Conservation (phyloP, 2,797 vertebrate genomes). For the Lophius americanus region DNA sequence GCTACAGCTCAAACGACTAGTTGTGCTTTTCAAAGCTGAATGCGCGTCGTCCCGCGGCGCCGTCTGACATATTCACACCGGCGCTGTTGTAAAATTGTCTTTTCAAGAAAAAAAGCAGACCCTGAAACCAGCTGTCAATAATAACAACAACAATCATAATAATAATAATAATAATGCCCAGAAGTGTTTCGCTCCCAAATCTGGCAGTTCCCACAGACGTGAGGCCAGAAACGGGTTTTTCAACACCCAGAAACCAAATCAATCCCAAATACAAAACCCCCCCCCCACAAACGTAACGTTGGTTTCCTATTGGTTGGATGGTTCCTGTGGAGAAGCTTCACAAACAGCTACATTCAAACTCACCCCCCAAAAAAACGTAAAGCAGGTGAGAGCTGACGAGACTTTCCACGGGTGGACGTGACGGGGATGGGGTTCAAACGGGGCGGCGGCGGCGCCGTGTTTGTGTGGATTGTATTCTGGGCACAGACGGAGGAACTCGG, state of each 20-base stretch:
- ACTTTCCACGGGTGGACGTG: slow-evolving; percentile 47
- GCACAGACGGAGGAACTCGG: slow-evolving; percentile 63
- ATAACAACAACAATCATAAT: slow-evolving; percentile 70
- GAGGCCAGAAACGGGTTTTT: slow-evolving; percentile 58
- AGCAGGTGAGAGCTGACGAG: slow-evolving; percentile 56
- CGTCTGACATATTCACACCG: slow-evolving; percentile 60
- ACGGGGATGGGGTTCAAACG: slow-evolving; percentile 67
- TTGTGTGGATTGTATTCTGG: slow-evolving; percentile 52
- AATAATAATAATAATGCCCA: slow-evolving; percentile 80
- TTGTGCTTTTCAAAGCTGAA: slow-evolving; percentile 81
- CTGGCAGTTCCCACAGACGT: slow-evolving; percentile 68
- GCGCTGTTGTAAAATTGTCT: slow-evolving; percentile 61
- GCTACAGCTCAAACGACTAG: slow-evolving; percentile 67
- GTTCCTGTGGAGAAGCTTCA: slow-evolving; percentile 61
- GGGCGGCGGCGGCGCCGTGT: slow-evolving; percentile 37
- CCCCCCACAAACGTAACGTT: slow-evolving; percentile 46
- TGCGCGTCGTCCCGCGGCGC: slow-evolving; percentile 43
- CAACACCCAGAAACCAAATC: slow-evolving; percentile 42
- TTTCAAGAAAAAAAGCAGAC: slow-evolving; percentile 64
- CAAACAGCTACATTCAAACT: slow-evolving; percentile 76
- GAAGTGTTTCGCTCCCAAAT: slow-evolving; percentile 67
- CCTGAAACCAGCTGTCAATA: slow-evolving; percentile 75
- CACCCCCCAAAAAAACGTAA: slow-evolving; percentile 44
- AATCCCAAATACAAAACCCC: slow-evolving; percentile 42
- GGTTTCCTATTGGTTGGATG: slow-evolving; percentile 59